Conservation (phyloP, 1,140 invertebrate species). For the Apis mellifera region DNA sequence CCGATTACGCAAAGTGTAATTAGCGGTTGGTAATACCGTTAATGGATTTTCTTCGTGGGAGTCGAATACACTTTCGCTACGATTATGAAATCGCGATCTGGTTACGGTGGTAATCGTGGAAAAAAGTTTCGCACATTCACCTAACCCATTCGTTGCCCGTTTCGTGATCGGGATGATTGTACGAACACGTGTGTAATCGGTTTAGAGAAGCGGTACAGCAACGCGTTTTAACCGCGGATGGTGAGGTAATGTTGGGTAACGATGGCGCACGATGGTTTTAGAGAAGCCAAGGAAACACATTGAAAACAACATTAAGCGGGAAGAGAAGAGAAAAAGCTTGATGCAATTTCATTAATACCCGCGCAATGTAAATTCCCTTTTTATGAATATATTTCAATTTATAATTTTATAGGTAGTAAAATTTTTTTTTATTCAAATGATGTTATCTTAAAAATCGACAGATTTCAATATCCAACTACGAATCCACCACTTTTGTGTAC, state of each 20-base stretch:
- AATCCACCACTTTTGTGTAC: too few species aligned
- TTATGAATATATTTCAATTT: not conserved
- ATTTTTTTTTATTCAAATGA: too few species aligned
- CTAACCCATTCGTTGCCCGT: not conserved
- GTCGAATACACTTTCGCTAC: conserved; percentile 3
- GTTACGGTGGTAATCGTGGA: not conserved
- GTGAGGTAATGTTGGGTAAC: not conserved
- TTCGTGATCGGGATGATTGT: conserved; percentile 16
- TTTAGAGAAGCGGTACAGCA: conserved; percentile 17
- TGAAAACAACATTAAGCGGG: not conserved
- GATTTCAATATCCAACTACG: too few species aligned
- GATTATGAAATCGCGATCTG: conserved; percentile 27
- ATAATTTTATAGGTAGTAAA: not conserved
- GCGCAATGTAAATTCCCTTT: not conserved
- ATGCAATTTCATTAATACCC: not conserved
- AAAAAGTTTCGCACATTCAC: conserved; percentile 11
- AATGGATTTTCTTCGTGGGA: conserved; percentile 5
- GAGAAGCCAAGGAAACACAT: not conserved
- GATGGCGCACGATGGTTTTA: not conserved
- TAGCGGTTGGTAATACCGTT: not conserved
- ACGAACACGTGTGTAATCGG: conserved; percentile 15
- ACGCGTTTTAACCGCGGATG: conserved; percentile 25
- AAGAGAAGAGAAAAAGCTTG: not conserved
- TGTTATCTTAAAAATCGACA: too few species aligned
- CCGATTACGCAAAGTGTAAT: conserved; percentile 9